These are phyloP conservation scores for Spisula subtruncata DNA, from an alignment of 2,888 invertebrate species.

Conservation along the genomic window DNA sequence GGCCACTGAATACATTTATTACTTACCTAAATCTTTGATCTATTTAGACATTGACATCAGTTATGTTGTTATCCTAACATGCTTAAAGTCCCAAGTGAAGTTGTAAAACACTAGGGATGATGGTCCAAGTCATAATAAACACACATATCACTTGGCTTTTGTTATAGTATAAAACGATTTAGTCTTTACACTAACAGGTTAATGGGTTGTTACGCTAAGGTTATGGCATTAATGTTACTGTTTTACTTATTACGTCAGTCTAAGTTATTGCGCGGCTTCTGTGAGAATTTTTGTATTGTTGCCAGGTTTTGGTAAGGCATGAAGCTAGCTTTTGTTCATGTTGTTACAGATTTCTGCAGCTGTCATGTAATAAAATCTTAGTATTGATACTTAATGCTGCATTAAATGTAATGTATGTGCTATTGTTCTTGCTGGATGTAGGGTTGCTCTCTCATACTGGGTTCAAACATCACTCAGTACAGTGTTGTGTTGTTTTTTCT, in stretches of 20 bases:
- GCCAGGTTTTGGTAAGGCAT: slow-evolving; percentile 7
- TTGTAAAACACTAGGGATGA: background rate
- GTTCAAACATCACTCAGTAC: background rate
- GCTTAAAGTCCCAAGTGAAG: background rate
- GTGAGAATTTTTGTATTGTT: background rate
- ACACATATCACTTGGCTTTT: background rate
- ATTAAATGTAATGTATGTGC: background rate
- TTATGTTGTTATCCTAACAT: slow-evolving; percentile 9
- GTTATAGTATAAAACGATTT: background rate
- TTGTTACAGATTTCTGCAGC: background rate
- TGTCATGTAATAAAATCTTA: slow-evolving; percentile 17
- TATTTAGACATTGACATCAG: background rate
- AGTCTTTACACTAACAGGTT: background rate
- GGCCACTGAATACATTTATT: background rate
- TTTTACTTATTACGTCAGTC: slow-evolving; percentile 18
- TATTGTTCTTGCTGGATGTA: background rate
- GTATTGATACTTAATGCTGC: background rate
- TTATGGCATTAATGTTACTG: slow-evolving; percentile 12
- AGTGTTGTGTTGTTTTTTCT: background rate
- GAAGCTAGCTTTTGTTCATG: slow-evolving; percentile 3
- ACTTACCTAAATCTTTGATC: background rate
- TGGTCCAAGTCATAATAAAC: background rate
- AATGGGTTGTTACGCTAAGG: background rate
- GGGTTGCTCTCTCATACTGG: background rate
- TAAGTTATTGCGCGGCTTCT: background rate